A percentile compares a stretch with the other conserved stretches of the same genome.
Evolutionary conservation across 1,140 invertebrate species (phyloP).

Genomic region (Calliphora vicina): DNA sequence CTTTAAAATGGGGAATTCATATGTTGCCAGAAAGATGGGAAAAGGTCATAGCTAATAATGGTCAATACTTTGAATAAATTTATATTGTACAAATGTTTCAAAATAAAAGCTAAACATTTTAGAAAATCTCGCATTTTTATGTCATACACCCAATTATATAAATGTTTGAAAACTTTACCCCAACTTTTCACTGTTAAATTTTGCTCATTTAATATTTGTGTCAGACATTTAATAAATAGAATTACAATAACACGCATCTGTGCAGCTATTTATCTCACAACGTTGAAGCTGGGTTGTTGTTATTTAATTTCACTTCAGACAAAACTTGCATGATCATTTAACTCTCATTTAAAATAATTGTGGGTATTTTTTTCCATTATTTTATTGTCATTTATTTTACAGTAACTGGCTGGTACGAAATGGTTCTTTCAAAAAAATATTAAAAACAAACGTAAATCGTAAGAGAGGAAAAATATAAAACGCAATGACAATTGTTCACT

Average conservation of each 20-base stretch:
- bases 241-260: neutral
- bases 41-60: no score
- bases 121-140: no score
- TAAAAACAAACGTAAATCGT: no score
- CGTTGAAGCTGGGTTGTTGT: neutral
- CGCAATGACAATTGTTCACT: neutral
- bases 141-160: no score
- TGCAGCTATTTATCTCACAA: neutral
- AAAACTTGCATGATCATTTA: neutral
- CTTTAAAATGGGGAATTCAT: no score
- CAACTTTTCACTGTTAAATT: no score
- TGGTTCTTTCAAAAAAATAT: neutral
- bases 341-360: constrained; percentile 1
- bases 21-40: no score
- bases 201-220: neutral
- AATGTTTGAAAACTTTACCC: no score
- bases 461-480: neutral
- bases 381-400: neutral
- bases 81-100: no score
- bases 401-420: neutral
- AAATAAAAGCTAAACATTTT: no score
- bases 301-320: no score
- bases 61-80: no score
- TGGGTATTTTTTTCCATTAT: neutral
- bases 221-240: neutral